Conservation (phyloP, 2,888 invertebrate genomes). For the Eucera pruinosa region DNA sequence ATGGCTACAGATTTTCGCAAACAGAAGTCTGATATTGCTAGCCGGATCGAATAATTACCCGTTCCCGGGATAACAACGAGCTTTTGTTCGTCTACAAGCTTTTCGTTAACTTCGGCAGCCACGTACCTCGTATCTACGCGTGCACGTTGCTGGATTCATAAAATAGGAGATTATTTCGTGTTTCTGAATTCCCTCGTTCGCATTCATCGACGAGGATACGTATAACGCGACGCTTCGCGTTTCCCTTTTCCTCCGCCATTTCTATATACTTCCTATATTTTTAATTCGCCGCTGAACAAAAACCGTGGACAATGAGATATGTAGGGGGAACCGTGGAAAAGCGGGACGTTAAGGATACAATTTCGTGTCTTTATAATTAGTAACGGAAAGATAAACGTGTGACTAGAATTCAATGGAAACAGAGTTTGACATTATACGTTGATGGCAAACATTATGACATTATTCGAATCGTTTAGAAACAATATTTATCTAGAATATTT, state of each 20-base stretch:
- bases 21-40: constrained; percentile 53
- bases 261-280: not conserved
- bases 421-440: too few species aligned
- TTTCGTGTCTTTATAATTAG: too few species aligned
- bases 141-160: constrained; percentile 25
- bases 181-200: constrained; percentile 26
- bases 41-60: constrained; percentile 64
- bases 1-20: constrained; percentile 47
- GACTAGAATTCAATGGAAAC: too few species aligned
- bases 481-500: too few species aligned
- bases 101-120: constrained; percentile 54
- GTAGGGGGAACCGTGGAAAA: too few species aligned
- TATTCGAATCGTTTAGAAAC: too few species aligned
- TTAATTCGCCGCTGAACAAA: not conserved
- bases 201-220: not conserved
- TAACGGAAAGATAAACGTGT: too few species aligned
- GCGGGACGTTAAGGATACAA: too few species aligned
- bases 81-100: constrained; percentile 65
- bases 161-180: constrained; percentile 51
- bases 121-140: constrained; percentile 25
- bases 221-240: not conserved
- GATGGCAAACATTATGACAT: too few species aligned
- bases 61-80: constrained; percentile 59
- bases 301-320: not conserved
- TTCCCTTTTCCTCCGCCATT: not conserved